Conservation (phyloP, 2,113 vertebrate genomes). For the Strix aluco region DNA sequence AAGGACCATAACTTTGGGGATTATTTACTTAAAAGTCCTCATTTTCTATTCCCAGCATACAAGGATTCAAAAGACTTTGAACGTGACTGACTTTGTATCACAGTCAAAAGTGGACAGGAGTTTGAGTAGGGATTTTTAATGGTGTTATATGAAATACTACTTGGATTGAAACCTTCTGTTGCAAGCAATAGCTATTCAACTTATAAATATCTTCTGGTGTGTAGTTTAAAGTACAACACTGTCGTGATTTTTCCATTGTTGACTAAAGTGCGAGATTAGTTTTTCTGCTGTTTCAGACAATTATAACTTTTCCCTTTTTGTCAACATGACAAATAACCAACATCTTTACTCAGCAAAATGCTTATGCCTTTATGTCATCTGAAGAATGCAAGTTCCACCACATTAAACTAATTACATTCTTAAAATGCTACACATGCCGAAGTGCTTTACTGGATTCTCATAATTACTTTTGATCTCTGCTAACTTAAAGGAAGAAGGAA, state of each 20-base stretch:
- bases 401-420: not conserved
- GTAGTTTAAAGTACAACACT: not conserved
- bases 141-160: not conserved
- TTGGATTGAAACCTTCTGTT: not conserved
- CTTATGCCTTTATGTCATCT: not conserved
- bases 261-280: not conserved
- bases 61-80: not conserved
- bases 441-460: not conserved
- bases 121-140: not conserved
- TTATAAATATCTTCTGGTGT: not conserved
- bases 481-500: not conserved
- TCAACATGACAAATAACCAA: not conserved
- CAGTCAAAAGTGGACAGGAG: not conserved
- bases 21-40: not conserved
- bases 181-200: not conserved
- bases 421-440: not conserved
- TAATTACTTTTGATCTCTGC: not conserved
- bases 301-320: not conserved
- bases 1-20: not conserved
- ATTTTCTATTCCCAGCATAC: not conserved
- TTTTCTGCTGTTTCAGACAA: not conserved
- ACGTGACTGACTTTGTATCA: not conserved
- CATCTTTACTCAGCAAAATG: not conserved
- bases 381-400: slow-evolving; percentile 10
- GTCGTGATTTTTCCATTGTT: not conserved